Percentiles rank a stretch among this genome's conserved stretches.
Conservation (phyloP, 2,113 vertebrate genomes). For the Mesocricetus auratus region DNA sequence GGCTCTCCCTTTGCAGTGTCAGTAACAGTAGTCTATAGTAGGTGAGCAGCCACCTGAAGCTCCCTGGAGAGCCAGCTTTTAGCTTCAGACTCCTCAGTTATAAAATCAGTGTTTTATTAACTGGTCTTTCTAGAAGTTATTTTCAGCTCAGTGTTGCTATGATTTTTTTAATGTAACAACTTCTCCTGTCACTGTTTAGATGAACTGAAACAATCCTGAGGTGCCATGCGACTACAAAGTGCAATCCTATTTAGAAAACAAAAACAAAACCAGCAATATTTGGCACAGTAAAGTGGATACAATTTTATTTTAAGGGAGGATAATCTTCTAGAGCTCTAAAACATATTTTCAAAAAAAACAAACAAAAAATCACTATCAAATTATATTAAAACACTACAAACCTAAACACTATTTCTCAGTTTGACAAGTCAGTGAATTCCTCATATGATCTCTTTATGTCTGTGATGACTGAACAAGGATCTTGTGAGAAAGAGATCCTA, state of each 20-base stretch:
- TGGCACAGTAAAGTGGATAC: not conserved
- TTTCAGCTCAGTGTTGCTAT: conserved; percentile 24
- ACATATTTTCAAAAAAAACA: conserved; percentile 25
- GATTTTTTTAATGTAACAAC: not conserved
- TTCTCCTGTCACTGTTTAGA: not conserved
- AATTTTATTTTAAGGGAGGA: conserved; percentile 21
- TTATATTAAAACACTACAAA: conserved; percentile 52
- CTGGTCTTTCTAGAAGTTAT: not conserved
- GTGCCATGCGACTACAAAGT: not conserved
- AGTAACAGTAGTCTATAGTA: not conserved
- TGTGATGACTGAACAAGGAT: not conserved
- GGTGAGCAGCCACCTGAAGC: not conserved
- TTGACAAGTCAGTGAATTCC: conserved; percentile 23
- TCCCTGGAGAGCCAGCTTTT: conserved; percentile 11
- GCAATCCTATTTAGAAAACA: too few relatives aligned
- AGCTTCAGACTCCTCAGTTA: conserved; percentile 3
- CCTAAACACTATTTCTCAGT: conserved; percentile 5
- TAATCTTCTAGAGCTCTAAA: conserved; percentile 25
- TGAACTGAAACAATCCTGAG: not conserved
- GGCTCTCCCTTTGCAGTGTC: not conserved
- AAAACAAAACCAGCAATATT: not conserved
- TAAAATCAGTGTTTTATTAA: conserved; percentile 7
- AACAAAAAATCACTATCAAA: conserved; percentile 22
- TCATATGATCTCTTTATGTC: not conserved
- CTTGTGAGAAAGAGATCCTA: not conserved